phyloP scores from a whole-genome alignment of 2,888 invertebrate genomes.

The Harmothoe impar region DNA sequence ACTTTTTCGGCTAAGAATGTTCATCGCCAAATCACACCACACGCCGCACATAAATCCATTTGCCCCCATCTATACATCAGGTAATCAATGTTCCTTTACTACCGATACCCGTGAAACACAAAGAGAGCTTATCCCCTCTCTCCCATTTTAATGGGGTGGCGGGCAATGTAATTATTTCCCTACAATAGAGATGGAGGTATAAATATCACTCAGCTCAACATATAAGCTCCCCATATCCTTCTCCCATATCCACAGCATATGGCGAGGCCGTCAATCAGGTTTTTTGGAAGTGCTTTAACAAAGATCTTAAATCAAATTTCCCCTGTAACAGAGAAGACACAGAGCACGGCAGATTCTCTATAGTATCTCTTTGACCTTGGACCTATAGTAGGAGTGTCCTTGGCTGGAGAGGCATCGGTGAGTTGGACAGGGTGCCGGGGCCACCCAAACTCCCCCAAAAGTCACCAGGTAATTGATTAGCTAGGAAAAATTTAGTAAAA shows the following conservation, averaged over 20 bases:
- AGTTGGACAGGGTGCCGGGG: not conserved
- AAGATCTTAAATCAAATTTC: slow-evolving; percentile 23
- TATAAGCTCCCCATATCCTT: slow-evolving; percentile 3
- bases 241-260: slow-evolving; percentile 29
- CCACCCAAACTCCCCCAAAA: slow-evolving; percentile 8
- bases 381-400: not conserved
- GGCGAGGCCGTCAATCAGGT: not conserved
- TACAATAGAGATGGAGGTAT: not conserved
- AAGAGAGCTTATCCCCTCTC: not conserved
- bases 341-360: not conserved
- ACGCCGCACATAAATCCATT: slow-evolving; percentile 22
- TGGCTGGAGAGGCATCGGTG: not conserved
- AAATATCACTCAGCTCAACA: not conserved
- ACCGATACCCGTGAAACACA: slow-evolving; percentile 18
- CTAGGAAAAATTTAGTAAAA: not conserved
- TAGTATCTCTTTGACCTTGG: not conserved
- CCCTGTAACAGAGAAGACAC: not conserved
- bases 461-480: slow-evolving; percentile 32
- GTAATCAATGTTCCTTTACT: slow-evolving; percentile 1
- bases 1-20: too few species aligned
- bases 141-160: not conserved
- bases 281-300: slow-evolving; percentile 8
- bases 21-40: not conserved
- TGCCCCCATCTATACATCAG: not conserved
- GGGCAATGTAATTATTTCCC: slow-evolving; percentile 14